These are phyloP conservation scores for Tricholaema leucomelas DNA, from an alignment of 2,113 vertebrate genomes.

Conservation along the genomic window DNA sequence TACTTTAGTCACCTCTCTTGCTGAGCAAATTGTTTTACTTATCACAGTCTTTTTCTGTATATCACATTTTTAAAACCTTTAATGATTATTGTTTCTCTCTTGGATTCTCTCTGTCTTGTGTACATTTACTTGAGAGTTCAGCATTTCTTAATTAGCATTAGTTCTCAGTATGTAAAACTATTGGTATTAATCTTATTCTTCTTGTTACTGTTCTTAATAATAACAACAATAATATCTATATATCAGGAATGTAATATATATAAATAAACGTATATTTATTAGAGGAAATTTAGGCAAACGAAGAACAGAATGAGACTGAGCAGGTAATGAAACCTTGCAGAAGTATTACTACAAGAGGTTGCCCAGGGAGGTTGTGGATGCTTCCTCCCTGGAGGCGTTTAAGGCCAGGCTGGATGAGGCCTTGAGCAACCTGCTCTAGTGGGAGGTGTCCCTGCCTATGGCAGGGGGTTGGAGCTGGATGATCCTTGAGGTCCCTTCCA, in stretches of 20 bases:
- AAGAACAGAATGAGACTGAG: not conserved
- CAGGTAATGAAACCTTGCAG: not conserved
- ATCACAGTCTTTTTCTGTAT: not conserved
- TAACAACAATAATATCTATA: no score
- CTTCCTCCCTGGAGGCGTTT: no score
- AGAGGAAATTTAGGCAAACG: not conserved
- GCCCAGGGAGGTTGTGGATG: no score
- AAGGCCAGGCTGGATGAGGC: no score
- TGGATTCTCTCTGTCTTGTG: not conserved
- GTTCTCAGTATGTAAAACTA: not conserved
- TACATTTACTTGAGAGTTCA: not conserved
- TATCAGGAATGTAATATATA: not conserved
- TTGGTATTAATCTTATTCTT: no score
- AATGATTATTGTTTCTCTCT: not conserved
- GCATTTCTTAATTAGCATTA: not conserved
- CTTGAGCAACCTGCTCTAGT: no score
- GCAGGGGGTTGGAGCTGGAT: no score
- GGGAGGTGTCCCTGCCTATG: no score
- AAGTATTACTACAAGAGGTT: not conserved
- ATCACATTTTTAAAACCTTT: not conserved
- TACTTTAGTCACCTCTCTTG: not conserved
- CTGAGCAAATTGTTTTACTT: not conserved
- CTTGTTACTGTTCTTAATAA: no score
- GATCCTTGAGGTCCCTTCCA: no score
- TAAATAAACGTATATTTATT: not conserved